Evolutionary conservation across 2,797 vertebrate species (phyloP).

Genomic region (Epinephelus awoara): DNA sequence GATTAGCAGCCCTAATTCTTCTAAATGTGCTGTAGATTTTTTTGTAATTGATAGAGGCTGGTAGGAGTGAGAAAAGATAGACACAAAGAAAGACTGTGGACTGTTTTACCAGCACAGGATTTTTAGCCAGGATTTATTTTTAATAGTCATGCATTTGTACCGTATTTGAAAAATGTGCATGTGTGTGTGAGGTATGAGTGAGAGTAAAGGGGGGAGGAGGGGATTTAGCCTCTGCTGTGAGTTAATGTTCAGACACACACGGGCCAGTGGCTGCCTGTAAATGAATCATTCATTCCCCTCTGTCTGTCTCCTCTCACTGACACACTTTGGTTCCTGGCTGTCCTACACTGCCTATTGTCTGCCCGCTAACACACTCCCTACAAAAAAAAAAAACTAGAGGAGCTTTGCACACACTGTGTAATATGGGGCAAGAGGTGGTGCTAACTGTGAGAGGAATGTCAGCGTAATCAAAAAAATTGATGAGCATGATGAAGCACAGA

Average conservation of each 20-base stretch:
- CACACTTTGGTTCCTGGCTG: conserved; percentile 60
- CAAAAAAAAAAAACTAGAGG: conserved; percentile 47
- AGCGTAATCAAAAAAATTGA: conserved; percentile 19
- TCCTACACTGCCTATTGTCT: conserved; percentile 53
- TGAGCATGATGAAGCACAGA: conserved; percentile 17
- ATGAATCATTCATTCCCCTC: conserved; percentile 78
- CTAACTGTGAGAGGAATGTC: conserved; percentile 27
- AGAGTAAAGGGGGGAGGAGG: not conserved
- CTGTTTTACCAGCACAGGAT: not conserved
- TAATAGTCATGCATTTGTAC: not conserved
- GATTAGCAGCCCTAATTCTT: too few relatives aligned
- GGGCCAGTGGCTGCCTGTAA: conserved; percentile 65
- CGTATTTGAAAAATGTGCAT: not conserved
- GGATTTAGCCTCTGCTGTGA: conserved; percentile 34
- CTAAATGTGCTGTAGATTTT: too few relatives aligned
- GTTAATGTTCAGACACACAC: conserved; percentile 62
- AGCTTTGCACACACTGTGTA: conserved; percentile 14
- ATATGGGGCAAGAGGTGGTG: conserved; percentile 15
- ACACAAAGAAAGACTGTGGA: not conserved
- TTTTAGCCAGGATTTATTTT: not conserved
- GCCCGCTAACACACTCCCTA: conserved; percentile 27
- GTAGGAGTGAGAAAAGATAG: too few relatives aligned
- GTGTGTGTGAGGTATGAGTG: conserved; percentile 6
- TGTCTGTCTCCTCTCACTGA: conserved; percentile 58
- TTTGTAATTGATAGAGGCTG: too few relatives aligned